Evolutionary conservation across 2,113 vertebrate genomes (phyloP), one percentile per base, ranked within the genome.

Genomic region (Pipa parva): DNA sequence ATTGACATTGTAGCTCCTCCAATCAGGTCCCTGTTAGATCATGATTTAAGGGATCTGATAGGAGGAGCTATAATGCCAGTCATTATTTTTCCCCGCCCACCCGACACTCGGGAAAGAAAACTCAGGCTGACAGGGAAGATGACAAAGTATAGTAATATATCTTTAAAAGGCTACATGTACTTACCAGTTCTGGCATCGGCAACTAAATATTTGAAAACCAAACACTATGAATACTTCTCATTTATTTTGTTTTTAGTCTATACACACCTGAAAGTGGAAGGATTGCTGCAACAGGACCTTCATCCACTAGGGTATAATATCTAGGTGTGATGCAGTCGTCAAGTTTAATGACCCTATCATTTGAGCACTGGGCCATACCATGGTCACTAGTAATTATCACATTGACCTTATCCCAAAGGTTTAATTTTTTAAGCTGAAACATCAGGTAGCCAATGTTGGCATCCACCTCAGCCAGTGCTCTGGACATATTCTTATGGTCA

Each of bases 351-450:
- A 93, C 57, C 71, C 83, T 90, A 0, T 93, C 58, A 7, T 79
- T 2, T 3, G 93, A 94, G 52, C 94, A 97, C 74, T 97, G 90
- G 7, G 88, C 70, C 95, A 99, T 99, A n/a, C 97, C 97, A 11
- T 99, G 97, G 76, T 99, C 97, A 12, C 97, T 99, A 29, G 95
- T 97, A 63, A 99, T 81, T 1, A 99, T 78, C 18, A 98, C 36
- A 51, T 98, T 98, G 20, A 97, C 22, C 17, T 49, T 81, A 15
- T 92, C 91, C 95, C 92, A 99, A 36, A 99, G 72, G 6, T 88
- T 89, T 0, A 59, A 62, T 0, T 59, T 46, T 50, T 92, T 91
- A 51, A 99, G 75, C 76, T 85, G 87, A 0, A 76, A 65, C 11
- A 89, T 73, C 31, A 99, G 82, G 33, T 88, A 79, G 20, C 92